Conservation (phyloP, 1,140 invertebrate species). For the Wasmannia auropunctata region DNA sequence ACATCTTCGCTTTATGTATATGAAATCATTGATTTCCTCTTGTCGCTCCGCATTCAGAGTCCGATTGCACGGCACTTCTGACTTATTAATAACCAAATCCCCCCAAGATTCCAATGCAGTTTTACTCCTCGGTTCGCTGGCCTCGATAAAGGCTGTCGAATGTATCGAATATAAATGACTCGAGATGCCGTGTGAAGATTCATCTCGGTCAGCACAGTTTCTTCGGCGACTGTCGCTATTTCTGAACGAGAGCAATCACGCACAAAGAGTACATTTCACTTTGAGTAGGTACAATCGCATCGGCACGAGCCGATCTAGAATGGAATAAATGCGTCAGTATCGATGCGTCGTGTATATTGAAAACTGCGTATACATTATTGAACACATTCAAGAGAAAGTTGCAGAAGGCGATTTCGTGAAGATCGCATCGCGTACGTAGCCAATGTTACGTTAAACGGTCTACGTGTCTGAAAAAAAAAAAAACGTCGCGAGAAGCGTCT, state of each 20-base stretch:
- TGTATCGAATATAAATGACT: background rate
- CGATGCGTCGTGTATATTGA: background rate
- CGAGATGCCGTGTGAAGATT: background rate
- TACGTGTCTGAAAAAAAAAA: background rate
- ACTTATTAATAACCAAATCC: conserved; percentile 39
- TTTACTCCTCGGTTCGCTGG: background rate
- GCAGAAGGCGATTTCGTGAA: background rate
- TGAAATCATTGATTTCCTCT: conserved; percentile 55
- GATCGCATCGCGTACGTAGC: background rate
- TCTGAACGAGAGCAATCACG: background rate
- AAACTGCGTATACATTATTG: too few species aligned
- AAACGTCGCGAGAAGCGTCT: background rate
- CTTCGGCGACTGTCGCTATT: background rate
- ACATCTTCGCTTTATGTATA: conserved; percentile 37
- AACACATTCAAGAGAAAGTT: background rate
- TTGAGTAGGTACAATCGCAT: background rate
- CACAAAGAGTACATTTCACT: background rate
- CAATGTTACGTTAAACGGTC: background rate
- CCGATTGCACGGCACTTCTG: background rate
- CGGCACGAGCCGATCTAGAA: background rate
- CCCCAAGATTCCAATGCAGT: conserved; percentile 3
- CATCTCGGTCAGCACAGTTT: background rate
- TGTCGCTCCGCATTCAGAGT: conserved; percentile 6
- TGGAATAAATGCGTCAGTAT: background rate
- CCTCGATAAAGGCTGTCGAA: background rate